Percentiles rank a stretch among this genome's conserved stretches.
Conservation (phyloP, 1,140 invertebrate genomes). For the Anoplophora glabripennis region DNA sequence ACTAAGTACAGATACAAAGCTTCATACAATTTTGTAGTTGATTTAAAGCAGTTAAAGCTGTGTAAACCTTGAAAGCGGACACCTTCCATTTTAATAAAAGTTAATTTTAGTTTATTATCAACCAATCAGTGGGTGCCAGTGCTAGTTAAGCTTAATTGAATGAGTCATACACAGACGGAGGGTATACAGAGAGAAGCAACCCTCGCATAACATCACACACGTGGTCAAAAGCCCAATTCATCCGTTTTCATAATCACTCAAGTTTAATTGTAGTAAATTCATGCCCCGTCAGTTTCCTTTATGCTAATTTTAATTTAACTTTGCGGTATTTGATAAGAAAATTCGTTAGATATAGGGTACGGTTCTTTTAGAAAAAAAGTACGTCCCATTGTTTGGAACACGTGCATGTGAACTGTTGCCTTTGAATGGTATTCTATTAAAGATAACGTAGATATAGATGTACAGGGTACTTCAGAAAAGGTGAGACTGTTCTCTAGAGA, state of each 20-base stretch:
- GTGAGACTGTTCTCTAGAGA: too few species aligned
- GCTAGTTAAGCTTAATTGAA: conserved; percentile 28
- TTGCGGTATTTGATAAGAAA: background rate
- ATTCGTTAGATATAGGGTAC: background rate
- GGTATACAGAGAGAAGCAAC: conserved; percentile 18
- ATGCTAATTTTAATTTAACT: conserved; percentile 15
- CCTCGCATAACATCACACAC: conserved; percentile 28
- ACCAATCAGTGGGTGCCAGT: conserved; percentile 24
- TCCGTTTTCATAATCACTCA: background rate
- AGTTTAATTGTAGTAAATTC: conserved; percentile 13
- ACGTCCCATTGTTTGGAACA: too few species aligned
- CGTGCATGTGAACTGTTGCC: too few species aligned
- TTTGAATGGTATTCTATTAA: too few species aligned
- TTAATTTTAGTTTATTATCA: conserved; percentile 21
- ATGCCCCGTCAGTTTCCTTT: conserved; percentile 13
- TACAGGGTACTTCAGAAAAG: too few species aligned
- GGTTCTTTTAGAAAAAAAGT: too few species aligned
- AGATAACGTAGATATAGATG: too few species aligned
- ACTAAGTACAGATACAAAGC: too few species aligned
- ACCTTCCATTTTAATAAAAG: background rate
- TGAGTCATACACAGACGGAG: conserved; percentile 23
- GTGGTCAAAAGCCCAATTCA: conserved; percentile 10
- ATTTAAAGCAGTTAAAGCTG: too few species aligned
- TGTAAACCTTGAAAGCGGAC: too few species aligned
- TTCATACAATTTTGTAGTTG: too few species aligned